Evolutionary conservation across 2,797 vertebrate genomes (phyloP).

Genomic region (Diglossa cyanea): DNA sequence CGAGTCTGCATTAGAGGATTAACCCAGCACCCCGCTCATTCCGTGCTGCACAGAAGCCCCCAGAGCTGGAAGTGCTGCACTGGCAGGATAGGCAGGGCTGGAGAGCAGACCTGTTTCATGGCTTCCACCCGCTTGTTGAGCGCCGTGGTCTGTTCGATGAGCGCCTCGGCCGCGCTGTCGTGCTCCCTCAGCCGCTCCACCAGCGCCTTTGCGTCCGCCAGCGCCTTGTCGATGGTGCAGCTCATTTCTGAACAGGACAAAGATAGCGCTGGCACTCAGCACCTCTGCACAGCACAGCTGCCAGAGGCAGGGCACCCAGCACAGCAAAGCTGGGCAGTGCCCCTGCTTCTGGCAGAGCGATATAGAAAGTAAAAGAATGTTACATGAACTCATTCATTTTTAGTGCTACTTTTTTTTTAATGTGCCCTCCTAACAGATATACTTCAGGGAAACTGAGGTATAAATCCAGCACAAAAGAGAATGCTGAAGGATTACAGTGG

Average conservation of each 20-base stretch:
- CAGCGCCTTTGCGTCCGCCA: conserved; percentile 92
- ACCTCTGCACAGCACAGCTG: neutral
- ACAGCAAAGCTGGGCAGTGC: neutral
- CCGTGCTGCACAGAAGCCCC: neutral
- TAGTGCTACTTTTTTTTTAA: neutral
- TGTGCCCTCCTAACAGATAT: neutral
- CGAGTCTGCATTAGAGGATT: neutral
- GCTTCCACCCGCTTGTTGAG: conserved; percentile 95
- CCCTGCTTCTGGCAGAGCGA: neutral
- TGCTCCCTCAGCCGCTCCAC: conserved; percentile 93
- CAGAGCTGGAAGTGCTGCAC: neutral
- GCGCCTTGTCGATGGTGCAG: conserved; percentile 92
- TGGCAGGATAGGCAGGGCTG: neutral
- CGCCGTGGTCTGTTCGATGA: conserved; percentile 94
- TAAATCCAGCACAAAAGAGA: neutral
- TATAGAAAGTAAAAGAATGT: neutral
- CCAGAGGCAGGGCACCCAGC: neutral
- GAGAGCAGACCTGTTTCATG: conserved; percentile 90
- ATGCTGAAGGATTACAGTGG: neutral
- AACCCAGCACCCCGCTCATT: neutral
- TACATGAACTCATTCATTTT: neutral
- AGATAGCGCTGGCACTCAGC: neutral
- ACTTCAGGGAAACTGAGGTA: neutral
- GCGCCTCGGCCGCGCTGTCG: conserved; percentile 92
- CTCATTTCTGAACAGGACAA: conserved; percentile 82